Base-by-base conservation (phyloP, 1,140 invertebrate species). In the Rhizoglyphus robini region DNA sequence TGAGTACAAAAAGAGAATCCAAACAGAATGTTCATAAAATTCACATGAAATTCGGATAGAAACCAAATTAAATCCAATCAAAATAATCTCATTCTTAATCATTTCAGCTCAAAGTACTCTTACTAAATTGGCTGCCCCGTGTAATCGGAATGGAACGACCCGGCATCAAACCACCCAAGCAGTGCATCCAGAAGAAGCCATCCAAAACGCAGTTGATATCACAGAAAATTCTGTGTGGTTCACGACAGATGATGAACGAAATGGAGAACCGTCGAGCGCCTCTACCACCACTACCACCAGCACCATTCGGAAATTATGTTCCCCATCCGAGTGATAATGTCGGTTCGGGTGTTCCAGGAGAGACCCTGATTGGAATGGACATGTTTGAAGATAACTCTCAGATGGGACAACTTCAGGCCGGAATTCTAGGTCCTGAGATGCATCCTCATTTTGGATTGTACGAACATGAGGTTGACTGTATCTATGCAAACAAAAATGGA, bases 81-180 rank as follows among this genome's bases (percentile, higher is more conserved):
- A 36, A 62, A 1, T 31, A 23, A 18, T 38, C 13, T 65, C 23
- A 1, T 29, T 32, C 18, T 4, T 31, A 29, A 23, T 62, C n/a
- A 38, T 20, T 38, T 15, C 90, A 90, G 86, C 94, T 96, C 69
- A 82, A 90, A 36, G 84, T 86, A 62, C 84, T 94, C 41, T 96
- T 97, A 77, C 81, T 97, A 18, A 88, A 92, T 74, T 89, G 90
- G 73, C 76, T 96, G 70, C 91, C 91, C 23, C 73, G 75, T 23
- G 78, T 89, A 60, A 77, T 95, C 63, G 79, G 93, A 68, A 94
- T 95, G 90, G 86, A 88, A 71, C 80, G 90, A 70, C 90, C 31
- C 13, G 64, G 54, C 1, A 51, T 54, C 8, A 54, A 62, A 20
- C 65, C 65, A 65, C 68, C 63, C n/a, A 41, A 57, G 32, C 54